Percentiles rank a stretch among this genome's conserved stretches.
Conservation (phyloP, 2,113 vertebrate species). For the Uropsilus gracilis region DNA sequence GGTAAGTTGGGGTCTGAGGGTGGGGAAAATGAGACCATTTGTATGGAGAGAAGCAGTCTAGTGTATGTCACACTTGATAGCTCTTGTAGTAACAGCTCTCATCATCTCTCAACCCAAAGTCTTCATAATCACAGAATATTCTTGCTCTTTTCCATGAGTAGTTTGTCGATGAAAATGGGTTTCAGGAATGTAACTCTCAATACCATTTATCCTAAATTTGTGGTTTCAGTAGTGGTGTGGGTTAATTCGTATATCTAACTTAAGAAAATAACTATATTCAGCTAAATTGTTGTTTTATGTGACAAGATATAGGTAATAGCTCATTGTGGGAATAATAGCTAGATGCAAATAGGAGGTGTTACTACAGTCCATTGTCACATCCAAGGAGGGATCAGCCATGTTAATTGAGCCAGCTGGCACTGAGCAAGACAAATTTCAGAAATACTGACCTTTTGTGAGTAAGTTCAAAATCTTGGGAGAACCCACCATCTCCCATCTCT, state of each 20-base stretch:
- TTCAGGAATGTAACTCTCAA: conserved; percentile 30
- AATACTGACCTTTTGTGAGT: not conserved
- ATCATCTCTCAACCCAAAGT: not conserved
- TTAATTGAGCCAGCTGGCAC: conserved; percentile 13
- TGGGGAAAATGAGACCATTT: not conserved
- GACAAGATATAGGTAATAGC: not conserved
- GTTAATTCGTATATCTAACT: conserved; percentile 36
- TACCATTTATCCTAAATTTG: not conserved
- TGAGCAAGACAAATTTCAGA: not conserved
- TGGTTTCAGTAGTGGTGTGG: conserved; percentile 33
- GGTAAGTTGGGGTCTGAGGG: not conserved
- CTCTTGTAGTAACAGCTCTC: not conserved
- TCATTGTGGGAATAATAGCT: not conserved
- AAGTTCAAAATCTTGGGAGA: not conserved
- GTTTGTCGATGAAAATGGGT: not conserved
- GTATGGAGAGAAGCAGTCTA: not conserved
- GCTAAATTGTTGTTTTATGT: not conserved
- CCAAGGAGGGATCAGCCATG: not conserved
- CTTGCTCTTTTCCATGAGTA: not conserved
- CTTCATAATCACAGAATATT: not conserved
- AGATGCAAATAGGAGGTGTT: not conserved
- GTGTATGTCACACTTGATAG: not conserved
- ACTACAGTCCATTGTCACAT: not conserved
- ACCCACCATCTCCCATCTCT: not conserved
- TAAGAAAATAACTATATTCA: not conserved